A percentile compares a stretch with the other conserved stretches of the same genome.
These are phyloP conservation scores for Pseudochirops corinnae DNA, from an alignment of 2,797 vertebrate genomes.

Conservation along the genomic window DNA sequence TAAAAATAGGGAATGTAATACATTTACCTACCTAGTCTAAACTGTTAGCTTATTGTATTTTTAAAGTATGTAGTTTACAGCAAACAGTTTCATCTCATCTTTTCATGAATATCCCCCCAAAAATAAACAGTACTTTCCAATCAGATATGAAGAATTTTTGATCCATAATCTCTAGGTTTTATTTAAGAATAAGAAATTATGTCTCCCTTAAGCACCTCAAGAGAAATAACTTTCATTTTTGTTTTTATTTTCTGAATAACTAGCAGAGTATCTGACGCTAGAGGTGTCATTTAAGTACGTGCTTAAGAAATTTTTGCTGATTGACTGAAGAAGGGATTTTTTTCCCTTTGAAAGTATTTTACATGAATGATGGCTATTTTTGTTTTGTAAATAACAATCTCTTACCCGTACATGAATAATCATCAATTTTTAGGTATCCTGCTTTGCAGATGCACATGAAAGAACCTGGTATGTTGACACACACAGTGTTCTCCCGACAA, in stretches of 20 bases:
- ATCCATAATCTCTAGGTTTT: background rate
- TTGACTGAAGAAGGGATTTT: background rate
- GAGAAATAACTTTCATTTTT: background rate
- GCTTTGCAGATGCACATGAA: constrained; percentile 97
- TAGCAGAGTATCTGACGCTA: background rate
- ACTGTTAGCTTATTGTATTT: background rate
- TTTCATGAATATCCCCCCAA: background rate
- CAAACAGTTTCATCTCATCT: background rate
- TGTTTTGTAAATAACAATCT: background rate
- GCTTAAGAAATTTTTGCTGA: background rate
- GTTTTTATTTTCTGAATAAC: constrained; percentile 17
- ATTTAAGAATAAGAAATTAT: background rate
- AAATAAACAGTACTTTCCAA: background rate
- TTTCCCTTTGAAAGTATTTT: background rate
- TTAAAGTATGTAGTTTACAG: background rate
- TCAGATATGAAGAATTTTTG: background rate
- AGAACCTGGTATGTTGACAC: constrained; percentile 94
- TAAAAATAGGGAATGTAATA: background rate
- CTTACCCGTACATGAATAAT: constrained; percentile 97
- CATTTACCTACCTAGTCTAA: background rate
- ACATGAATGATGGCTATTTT: background rate
- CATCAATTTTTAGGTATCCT: constrained; percentile 95
- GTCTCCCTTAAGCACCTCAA: background rate
- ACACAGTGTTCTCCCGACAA: constrained; percentile 95
- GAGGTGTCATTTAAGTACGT: background rate